A percentile compares a stretch with the other conserved stretches of the same genome.
These are phyloP conservation scores for Trichacis sp. DNA, from an alignment of 2,888 invertebrate species.

Conservation along the genomic window DNA sequence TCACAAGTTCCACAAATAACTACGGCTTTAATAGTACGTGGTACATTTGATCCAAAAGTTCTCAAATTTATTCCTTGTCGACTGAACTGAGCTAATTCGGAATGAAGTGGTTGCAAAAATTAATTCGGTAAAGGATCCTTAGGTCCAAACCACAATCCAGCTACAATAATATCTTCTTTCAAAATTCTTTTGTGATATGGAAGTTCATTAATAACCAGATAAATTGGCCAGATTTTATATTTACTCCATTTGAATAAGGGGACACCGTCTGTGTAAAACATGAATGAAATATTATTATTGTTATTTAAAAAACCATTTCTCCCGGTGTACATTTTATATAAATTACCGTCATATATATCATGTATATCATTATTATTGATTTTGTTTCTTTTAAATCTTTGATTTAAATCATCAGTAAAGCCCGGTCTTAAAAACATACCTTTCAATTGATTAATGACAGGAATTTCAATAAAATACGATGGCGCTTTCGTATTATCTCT, in stretches of 20 bases:
- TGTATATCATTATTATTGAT: too few species aligned
- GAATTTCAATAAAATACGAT: background rate
- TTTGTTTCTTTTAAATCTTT: background rate
- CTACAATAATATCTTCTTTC: background rate
- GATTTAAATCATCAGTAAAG: background rate
- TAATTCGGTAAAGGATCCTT: background rate
- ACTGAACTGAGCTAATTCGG: background rate
- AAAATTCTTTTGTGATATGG: background rate
- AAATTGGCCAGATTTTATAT: background rate
- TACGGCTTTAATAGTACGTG: background rate
- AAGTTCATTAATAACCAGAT: background rate
- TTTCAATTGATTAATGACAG: background rate
- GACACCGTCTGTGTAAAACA: background rate
- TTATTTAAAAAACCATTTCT: background rate
- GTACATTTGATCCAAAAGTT: background rate
- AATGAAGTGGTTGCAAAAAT: background rate
- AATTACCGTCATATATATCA: background rate
- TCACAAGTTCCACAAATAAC: background rate
- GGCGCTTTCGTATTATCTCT: too few species aligned
- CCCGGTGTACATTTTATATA: background rate
- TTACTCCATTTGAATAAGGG: background rate
- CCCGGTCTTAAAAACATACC: background rate
- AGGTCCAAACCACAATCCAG: background rate
- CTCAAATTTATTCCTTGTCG: background rate
- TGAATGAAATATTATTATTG: background rate